These are phyloP conservation scores for Lycaena phlaeas DNA, from an alignment of 2,888 invertebrate species.

Conservation along the genomic window DNA sequence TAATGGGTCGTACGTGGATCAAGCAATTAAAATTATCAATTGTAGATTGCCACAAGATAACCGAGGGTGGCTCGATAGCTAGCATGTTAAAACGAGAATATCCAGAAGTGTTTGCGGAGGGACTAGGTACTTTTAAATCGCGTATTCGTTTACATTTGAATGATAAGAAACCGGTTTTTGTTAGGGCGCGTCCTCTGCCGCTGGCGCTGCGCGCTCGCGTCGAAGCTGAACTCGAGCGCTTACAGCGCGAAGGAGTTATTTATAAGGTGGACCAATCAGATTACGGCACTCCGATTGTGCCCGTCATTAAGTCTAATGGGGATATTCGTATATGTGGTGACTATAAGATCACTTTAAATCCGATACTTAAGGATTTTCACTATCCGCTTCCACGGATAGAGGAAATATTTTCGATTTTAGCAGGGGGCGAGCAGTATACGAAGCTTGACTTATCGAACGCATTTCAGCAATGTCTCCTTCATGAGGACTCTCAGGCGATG, in stretches of 20 bases:
- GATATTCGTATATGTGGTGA: constrained; percentile 21
- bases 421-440: constrained; percentile 19
- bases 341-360: constrained; percentile 24
- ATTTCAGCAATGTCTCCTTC: constrained; percentile 17
- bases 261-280: constrained; percentile 23
- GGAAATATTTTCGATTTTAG: constrained; percentile 16
- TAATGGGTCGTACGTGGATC: constrained; percentile 20
- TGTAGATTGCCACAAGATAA: background rate
- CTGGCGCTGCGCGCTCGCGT: constrained; percentile 21
- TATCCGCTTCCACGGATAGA: constrained; percentile 21
- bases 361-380: constrained; percentile 16
- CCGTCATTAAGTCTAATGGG: constrained; percentile 15
- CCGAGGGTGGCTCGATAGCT: constrained; percentile 5
- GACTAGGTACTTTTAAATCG: constrained; percentile 11
- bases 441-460: constrained; percentile 23
- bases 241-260: constrained; percentile 21
- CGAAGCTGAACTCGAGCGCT: constrained; percentile 21
- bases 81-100: constrained; percentile 4
- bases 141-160: constrained; percentile 12
- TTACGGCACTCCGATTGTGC: constrained; percentile 25
- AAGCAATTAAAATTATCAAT: constrained; percentile 15
- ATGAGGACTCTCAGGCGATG: constrained; percentile 18
- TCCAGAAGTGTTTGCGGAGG: constrained; percentile 4
- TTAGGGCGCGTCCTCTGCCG: constrained; percentile 20
- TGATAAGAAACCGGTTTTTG: constrained; percentile 14